Conservation (phyloP, 2,888 invertebrate genomes). For the Drosophila anomalata region DNA sequence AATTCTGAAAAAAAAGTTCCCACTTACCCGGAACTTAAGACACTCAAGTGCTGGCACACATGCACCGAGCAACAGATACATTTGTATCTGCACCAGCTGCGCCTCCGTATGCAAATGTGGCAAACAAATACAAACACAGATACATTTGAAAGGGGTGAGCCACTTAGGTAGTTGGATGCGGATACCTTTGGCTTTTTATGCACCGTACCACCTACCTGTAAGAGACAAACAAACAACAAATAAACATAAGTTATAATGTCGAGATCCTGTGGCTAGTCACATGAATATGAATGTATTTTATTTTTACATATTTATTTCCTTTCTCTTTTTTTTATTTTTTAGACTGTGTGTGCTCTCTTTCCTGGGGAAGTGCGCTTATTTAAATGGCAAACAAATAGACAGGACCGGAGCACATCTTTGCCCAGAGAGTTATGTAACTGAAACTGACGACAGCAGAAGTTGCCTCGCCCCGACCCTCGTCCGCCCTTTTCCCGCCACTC, state of each 20-base stretch:
- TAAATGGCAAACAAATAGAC: slow-evolving; percentile 71
- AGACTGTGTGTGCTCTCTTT: slow-evolving; percentile 4
- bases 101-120: slow-evolving; percentile 43
- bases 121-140: slow-evolving; percentile 19
- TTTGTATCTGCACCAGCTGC: slow-evolving; percentile 9
- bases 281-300: slow-evolving; percentile 65
- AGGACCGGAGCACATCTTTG: slow-evolving; percentile 1
- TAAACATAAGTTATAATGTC: slow-evolving; percentile 66
- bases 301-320: slow-evolving; percentile 26
- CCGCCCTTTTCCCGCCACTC: not conserved
- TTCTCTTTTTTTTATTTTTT: slow-evolving; percentile 16
- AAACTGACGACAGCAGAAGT: slow-evolving; percentile 69
- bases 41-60: slow-evolving; percentile 65
- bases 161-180: slow-evolving; percentile 36
- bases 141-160: slow-evolving; percentile 24
- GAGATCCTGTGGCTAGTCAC: slow-evolving; percentile 57
- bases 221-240: slow-evolving; percentile 61
- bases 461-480: slow-evolving; percentile 44
- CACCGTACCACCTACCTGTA: slow-evolving; percentile 63
- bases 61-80: slow-evolving; percentile 48
- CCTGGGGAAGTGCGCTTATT: slow-evolving; percentile 66
- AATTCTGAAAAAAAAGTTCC: slow-evolving; percentile 72
- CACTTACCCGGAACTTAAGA: slow-evolving; percentile 74
- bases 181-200: slow-evolving; percentile 36
- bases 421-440: slow-evolving; percentile 38